A percentile compares a stretch with the other conserved stretches of the same genome.
phyloP scores from a whole-genome alignment of 1,140 invertebrate species.

The Caenorhabditis latens region DNA sequence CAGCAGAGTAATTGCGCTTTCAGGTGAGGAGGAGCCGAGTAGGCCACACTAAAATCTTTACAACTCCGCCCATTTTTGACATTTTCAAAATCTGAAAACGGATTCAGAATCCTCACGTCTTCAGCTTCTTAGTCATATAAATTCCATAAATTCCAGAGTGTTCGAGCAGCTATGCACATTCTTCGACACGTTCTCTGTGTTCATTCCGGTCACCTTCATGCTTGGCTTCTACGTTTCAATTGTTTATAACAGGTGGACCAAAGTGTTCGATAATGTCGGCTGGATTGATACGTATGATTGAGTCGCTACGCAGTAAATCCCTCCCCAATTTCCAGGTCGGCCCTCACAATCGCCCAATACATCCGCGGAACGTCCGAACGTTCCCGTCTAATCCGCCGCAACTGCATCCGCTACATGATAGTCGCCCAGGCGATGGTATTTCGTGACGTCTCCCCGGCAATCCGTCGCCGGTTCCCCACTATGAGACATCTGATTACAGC shows the following conservation, averaged over 20 bases:
- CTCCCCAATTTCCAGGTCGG: constrained; percentile 18
- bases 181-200: constrained; percentile 70
- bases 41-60: too few species aligned
- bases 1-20: too few species aligned
- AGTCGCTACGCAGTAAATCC: not conserved
- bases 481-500: constrained; percentile 76
- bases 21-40: too few species aligned
- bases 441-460: constrained; percentile 70
- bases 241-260: constrained; percentile 71
- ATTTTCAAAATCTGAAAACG: too few species aligned
- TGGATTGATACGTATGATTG: constrained; percentile 75
- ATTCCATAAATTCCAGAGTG: constrained; percentile 36
- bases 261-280: constrained; percentile 73
- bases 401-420: constrained; percentile 39
- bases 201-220: constrained; percentile 75
- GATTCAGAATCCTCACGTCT: too few species aligned
- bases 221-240: constrained; percentile 75
- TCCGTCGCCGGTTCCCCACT: constrained; percentile 73
- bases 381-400: constrained; percentile 49
- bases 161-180: constrained; percentile 63
- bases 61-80: too few species aligned
- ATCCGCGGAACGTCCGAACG: constrained; percentile 19
- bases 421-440: constrained; percentile 71
- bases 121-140: too few species aligned
- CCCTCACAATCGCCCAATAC: constrained; percentile 39